Evolutionary conservation across 2,888 invertebrate genomes (phyloP).

Genomic region (Sialis fuliginosa): DNA sequence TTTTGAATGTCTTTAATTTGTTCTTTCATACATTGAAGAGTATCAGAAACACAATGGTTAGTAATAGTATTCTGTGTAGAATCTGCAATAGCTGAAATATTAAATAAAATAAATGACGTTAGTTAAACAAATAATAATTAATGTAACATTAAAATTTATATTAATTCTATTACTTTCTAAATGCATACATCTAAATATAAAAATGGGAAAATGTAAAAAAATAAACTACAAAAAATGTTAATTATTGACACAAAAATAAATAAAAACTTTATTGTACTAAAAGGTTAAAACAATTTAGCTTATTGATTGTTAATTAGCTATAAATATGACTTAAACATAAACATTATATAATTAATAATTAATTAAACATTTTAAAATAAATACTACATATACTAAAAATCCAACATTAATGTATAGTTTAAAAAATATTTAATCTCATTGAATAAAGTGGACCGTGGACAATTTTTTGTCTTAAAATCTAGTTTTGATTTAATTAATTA

Average conservation of each 20-base stretch:
- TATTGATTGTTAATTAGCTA: no score
- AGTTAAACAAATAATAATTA: not conserved
- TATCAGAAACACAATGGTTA: conserved; percentile 9
- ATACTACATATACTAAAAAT: no score
- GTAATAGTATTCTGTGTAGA: not conserved
- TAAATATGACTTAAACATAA: no score
- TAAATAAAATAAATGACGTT: not conserved
- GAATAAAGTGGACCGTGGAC: no score
- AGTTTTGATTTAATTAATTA: no score
- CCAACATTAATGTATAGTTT: no score
- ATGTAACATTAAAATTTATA: not conserved
- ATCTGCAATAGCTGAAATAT: conserved; percentile 4
- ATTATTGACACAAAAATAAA: not conserved
- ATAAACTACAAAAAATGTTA: not conserved
- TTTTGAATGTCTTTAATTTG: conserved; percentile 20
- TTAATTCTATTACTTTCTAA: not conserved
- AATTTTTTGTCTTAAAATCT: no score
- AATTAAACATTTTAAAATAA: no score
- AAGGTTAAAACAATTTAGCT: no score
- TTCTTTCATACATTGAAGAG: conserved; percentile 13
- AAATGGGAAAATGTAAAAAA: not conserved
- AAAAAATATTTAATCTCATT: no score
- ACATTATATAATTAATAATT: no score
- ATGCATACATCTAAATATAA: not conserved
- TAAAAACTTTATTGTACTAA: not conserved